Percentiles rank a stretch among this genome's conserved stretches.
These are phyloP conservation scores for Onychorhynchus coronatus DNA, from an alignment of 2,113 vertebrate genomes.

Conservation along the genomic window DNA sequence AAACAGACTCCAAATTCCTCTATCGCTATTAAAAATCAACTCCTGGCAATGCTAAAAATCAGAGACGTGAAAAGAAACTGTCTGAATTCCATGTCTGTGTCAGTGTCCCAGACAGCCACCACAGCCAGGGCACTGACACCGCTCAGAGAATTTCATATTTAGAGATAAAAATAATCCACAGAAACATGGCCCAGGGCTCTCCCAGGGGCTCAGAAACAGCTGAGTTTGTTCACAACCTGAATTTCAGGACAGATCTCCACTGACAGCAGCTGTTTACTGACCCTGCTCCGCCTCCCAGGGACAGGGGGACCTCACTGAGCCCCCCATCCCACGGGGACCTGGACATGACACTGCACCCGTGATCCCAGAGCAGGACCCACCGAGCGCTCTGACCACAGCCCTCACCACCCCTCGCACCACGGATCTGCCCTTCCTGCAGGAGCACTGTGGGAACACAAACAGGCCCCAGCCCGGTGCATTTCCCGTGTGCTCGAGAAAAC, in stretches of 20 bases:
- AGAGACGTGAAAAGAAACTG: rapidly evolving
- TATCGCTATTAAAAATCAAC: not conserved
- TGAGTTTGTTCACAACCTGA: not conserved
- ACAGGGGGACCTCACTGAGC: rapidly evolving
- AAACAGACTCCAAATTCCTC: not conserved
- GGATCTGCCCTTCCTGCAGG: not conserved
- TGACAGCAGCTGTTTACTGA: not conserved
- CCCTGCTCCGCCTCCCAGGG: not conserved
- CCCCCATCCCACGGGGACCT: rapidly evolving
- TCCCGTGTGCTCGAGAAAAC: not conserved
- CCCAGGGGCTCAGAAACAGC: not conserved
- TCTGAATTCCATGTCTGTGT: rapidly evolving
- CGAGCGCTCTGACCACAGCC: not conserved
- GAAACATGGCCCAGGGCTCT: not conserved
- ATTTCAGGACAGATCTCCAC: not conserved
- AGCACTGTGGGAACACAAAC: not conserved
- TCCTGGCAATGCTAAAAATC: not conserved
- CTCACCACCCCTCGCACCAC: rapidly evolving
- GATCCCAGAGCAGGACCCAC: not conserved
- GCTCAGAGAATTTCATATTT: not conserved
- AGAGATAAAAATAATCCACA: not conserved
- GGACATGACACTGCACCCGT: rapidly evolving
- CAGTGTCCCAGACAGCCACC: not conserved
- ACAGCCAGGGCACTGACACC: not conserved
- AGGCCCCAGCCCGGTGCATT: not conserved